phyloP scores from a whole-genome alignment of 2,888 invertebrate species.

The Rotaria sp. region DNA sequence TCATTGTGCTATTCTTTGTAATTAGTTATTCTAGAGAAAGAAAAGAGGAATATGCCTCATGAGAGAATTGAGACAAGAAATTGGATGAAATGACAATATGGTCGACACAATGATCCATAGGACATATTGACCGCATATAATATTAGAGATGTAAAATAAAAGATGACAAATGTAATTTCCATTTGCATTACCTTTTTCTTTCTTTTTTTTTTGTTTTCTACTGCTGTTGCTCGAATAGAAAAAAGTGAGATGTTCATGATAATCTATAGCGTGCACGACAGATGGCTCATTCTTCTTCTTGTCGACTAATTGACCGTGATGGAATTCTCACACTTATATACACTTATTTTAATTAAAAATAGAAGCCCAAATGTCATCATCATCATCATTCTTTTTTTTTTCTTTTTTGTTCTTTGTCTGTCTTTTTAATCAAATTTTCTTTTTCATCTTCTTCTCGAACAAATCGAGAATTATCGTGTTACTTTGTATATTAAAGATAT shows the following conservation, averaged over 20 bases:
- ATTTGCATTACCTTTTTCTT: not conserved
- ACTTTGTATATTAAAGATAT: not conserved
- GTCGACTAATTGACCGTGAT: not conserved
- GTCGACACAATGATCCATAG: constrained; percentile 15
- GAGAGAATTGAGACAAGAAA: not conserved
- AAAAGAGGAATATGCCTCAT: not conserved
- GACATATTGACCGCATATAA: not conserved
- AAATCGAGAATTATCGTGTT: not conserved
- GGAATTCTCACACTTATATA: not conserved
- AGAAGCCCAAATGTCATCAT: not conserved
- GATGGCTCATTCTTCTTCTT: not conserved
- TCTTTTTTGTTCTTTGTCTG: not conserved
- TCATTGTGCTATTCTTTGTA: not conserved
- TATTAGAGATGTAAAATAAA: not conserved
- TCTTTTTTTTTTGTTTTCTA: not conserved
- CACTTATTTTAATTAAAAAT: constrained; percentile 22
- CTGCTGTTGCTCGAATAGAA: not conserved
- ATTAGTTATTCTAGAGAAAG: not conserved
- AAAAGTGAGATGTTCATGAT: not conserved
- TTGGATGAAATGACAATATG: constrained; percentile 15
- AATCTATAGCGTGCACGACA: not conserved
- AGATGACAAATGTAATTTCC: not conserved
- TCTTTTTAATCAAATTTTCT: not conserved
- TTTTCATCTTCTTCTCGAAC: not conserved
- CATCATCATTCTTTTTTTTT: not conserved